A percentile compares a stretch with the other conserved stretches of the same genome.
These are phyloP conservation scores for Pongo pygmaeus DNA, from an alignment of 2,113 vertebrate species.

Conservation along the genomic window DNA sequence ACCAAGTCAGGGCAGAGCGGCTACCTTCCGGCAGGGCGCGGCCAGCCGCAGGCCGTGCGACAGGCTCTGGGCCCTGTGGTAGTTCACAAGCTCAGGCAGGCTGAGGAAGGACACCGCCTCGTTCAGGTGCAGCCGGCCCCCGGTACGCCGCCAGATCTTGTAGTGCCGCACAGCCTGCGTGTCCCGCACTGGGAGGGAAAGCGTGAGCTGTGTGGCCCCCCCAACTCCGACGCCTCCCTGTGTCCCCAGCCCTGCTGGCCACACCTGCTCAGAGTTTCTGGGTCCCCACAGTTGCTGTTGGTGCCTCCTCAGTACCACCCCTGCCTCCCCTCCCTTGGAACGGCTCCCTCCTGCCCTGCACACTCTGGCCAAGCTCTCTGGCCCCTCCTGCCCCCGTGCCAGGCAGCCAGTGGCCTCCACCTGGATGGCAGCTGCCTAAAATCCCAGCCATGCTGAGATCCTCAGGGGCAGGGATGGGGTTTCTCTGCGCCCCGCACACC, in stretches of 20 bases:
- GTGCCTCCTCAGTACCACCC: not conserved
- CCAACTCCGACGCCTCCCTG: not conserved
- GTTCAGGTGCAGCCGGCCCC: slow-evolving; percentile 75
- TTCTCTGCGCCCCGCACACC: not conserved
- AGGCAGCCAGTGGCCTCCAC: not conserved
- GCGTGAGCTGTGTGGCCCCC: not conserved
- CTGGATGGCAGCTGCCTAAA: not conserved
- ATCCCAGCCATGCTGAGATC: not conserved
- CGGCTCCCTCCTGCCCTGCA: not conserved
- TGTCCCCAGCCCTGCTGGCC: not conserved
- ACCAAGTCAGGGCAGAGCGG: rapidly evolving
- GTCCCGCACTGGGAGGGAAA: slow-evolving; percentile 65
- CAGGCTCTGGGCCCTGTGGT: slow-evolving; percentile 80
- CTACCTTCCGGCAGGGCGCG: slow-evolving; percentile 85
- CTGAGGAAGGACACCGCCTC: slow-evolving; percentile 70
- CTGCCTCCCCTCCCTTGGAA: not conserved
- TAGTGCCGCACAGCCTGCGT: slow-evolving; percentile 83
- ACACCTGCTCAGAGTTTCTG: not conserved
- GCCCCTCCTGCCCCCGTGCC: not conserved
- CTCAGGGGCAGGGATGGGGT: not conserved
- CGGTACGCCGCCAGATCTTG: slow-evolving; percentile 75
- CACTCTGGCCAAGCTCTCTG: no score
- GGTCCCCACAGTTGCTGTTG: not conserved
- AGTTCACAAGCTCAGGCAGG: slow-evolving; percentile 80
- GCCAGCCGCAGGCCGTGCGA: slow-evolving; percentile 70